phyloP scores from a whole-genome alignment of 2,797 vertebrate genomes.

The Esox lucius region DNA sequence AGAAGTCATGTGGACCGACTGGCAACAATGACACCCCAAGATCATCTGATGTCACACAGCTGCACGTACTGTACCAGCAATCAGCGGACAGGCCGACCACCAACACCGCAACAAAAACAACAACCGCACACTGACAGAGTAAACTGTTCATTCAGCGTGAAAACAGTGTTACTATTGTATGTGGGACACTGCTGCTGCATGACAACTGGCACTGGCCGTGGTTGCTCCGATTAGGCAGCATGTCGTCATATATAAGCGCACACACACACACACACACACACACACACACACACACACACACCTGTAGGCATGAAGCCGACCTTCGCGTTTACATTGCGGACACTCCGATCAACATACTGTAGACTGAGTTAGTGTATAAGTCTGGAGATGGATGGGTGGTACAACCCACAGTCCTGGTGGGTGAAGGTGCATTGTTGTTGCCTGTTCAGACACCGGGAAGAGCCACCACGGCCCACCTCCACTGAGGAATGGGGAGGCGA shows the following conservation, averaged over 20 bases:
- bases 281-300: neutral
- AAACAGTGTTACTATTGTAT: neutral
- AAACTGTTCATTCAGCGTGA: neutral
- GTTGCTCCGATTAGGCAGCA: neutral
- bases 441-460: too few relatives aligned
- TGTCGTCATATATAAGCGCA: too few relatives aligned
- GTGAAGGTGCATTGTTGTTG: too few relatives aligned
- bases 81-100: neutral
- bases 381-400: too few relatives aligned
- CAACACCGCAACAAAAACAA: neutral
- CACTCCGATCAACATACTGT: too few relatives aligned
- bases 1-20: neutral
- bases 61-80: neutral
- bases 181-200: neutral
- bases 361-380: too few relatives aligned
- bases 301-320: too few relatives aligned
- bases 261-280: neutral
- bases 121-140: neutral
- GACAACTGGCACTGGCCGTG: neutral
- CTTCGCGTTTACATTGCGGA: too few relatives aligned
- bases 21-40: neutral
- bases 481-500: too few relatives aligned
- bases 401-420: too few relatives aligned
- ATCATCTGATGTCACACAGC: slow-evolving; percentile 1
- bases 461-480: too few relatives aligned